Conservation (phyloP, 2,888 invertebrate species). For the Brachypterus glaber region DNA sequence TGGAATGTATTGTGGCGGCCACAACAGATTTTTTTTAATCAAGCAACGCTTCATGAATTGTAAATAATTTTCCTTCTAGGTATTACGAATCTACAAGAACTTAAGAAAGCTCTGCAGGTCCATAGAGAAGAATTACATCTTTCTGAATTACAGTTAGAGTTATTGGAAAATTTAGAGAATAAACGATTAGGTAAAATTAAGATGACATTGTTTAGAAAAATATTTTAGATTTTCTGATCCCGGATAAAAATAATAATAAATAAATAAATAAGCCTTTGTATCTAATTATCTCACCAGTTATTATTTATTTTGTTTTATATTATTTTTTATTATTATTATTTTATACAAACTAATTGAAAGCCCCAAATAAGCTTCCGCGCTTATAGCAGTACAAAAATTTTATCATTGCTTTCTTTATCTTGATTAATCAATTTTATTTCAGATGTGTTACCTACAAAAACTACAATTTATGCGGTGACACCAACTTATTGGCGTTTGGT, state of each 20-base stretch:
- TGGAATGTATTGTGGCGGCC: too few relatives aligned
- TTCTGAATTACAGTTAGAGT: slow-evolving; percentile 32
- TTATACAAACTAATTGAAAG: background rate
- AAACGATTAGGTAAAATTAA: too few relatives aligned
- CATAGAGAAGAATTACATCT: slow-evolving; percentile 35
- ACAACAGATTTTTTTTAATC: slow-evolving; percentile 1
- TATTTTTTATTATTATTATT: too few relatives aligned
- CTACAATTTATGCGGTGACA: slow-evolving; percentile 82
- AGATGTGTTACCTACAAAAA: too few relatives aligned
- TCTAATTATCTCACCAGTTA: too few relatives aligned
- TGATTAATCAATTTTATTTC: background rate
- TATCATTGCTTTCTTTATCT: background rate
- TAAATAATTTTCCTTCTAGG: slow-evolving; percentile 26
- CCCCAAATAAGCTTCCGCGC: background rate
- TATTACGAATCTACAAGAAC: slow-evolving; percentile 29
- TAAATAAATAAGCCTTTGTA: too few relatives aligned
- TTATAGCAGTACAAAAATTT: too few relatives aligned
- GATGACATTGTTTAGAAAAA: too few relatives aligned
- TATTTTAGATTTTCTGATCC: too few relatives aligned
- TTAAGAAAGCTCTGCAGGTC: slow-evolving; percentile 30
- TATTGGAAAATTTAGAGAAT: slow-evolving; percentile 31
- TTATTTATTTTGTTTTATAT: too few relatives aligned
- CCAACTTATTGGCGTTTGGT: slow-evolving; percentile 82
- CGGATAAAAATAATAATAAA: slow-evolving; percentile 18
- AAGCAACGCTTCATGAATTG: slow-evolving; percentile 2